Conservation (phyloP, 2,797 vertebrate genomes). For the Dipus sagitta region DNA sequence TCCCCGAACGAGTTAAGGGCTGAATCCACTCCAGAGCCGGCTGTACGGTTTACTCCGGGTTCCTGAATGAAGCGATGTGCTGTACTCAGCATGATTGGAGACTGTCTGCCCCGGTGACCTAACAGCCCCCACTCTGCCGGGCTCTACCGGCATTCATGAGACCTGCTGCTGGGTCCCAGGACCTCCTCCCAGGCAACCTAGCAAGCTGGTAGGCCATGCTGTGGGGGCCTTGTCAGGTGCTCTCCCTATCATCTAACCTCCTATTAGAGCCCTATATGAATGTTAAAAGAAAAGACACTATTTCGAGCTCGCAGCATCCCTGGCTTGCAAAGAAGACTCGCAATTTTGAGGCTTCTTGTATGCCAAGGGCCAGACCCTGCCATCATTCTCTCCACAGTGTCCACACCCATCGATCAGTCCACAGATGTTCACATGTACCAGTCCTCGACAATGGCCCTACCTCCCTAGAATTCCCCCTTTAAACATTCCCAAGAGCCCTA, state of each 20-base stretch:
- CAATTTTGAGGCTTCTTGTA: rapidly evolving
- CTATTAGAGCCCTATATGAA: not conserved
- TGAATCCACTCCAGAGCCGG: constrained; percentile 85
- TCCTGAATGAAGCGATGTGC: constrained; percentile 86
- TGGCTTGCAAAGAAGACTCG: not conserved
- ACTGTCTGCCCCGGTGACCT: constrained; percentile 82
- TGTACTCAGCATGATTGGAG: constrained; percentile 86
- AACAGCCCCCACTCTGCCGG: constrained; percentile 52
- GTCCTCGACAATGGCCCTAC: not conserved
- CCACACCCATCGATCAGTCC: not conserved
- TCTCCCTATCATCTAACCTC: not conserved
- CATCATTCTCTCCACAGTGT: not conserved
- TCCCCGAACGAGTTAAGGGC: constrained; percentile 86
- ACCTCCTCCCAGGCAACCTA: not conserved
- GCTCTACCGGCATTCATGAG: not conserved
- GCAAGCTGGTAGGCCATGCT: not conserved
- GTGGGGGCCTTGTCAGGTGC: not conserved
- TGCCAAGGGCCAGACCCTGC: not conserved
- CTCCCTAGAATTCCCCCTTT: not conserved
- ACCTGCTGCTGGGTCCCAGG: not conserved
- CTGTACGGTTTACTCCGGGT: constrained; percentile 82
- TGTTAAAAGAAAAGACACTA: not conserved
- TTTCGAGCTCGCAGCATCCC: not conserved
- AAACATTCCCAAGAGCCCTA: not conserved
- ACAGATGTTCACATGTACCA: not conserved